phyloP scores from a whole-genome alignment of 2,113 vertebrate species.

The Struthio camelus region DNA sequence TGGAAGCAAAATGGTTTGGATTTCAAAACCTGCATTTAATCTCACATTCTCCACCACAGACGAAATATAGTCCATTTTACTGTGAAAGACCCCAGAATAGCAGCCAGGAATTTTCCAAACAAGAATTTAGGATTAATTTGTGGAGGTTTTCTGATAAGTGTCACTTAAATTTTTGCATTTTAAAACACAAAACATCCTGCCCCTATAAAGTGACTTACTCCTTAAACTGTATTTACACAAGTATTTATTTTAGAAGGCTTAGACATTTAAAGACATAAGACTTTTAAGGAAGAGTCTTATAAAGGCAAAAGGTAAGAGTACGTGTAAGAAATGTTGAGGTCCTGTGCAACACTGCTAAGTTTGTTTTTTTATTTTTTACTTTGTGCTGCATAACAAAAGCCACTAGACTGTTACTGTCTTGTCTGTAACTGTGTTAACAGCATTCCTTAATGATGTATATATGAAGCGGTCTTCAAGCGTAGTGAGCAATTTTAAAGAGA shows the following conservation, averaged over 20 bases:
- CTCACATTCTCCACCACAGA: conserved; percentile 64
- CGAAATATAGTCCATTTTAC: conserved; percentile 72
- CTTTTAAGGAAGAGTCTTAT: conserved; percentile 68
- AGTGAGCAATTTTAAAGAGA: conserved; percentile 75
- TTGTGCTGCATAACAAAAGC: conserved; percentile 79
- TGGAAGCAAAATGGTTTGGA: conserved; percentile 57
- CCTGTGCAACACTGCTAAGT: conserved; percentile 71
- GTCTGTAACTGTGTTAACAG: conserved; percentile 78
- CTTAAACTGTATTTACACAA: conserved; percentile 73
- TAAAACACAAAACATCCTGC: conserved; percentile 64
- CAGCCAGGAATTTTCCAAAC: conserved; percentile 67
- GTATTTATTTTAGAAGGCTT: conserved; percentile 80
- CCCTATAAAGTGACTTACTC: conserved; percentile 68
- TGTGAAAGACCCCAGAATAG: conserved; percentile 69
- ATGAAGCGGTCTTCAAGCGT: conserved; percentile 74
- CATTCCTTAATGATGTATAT: conserved; percentile 79
- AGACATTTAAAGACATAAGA: conserved; percentile 73
- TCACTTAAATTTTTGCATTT: conserved; percentile 68
- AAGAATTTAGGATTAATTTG: conserved; percentile 72
- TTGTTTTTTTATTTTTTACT: conserved; percentile 65
- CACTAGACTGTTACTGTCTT: conserved; percentile 81
- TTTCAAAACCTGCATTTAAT: conserved; percentile 48
- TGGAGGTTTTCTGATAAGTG: conserved; percentile 69
- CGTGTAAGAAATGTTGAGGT: conserved; percentile 72
- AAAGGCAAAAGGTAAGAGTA: conserved; percentile 63